Evolutionary conservation across 2,113 vertebrate genomes (phyloP).

Genomic region (Myrmecophaga tridactyla): DNA sequence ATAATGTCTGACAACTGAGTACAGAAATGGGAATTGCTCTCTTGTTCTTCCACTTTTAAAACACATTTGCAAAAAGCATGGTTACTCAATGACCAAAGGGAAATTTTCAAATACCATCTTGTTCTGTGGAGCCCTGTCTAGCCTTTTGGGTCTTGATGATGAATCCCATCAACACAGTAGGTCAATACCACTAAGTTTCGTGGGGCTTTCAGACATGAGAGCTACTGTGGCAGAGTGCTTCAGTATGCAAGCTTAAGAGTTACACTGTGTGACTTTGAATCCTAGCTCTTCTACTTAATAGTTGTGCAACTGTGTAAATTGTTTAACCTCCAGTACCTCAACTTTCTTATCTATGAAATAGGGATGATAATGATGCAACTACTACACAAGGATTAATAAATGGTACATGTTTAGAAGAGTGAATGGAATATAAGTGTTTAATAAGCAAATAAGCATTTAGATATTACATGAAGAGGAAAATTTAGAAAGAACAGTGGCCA

Average conservation of each 20-base stretch:
- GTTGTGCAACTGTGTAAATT: neutral
- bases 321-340: neutral
- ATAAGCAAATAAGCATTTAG: neutral
- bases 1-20: neutral
- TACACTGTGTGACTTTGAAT: neutral
- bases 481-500: neutral
- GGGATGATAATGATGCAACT: neutral
- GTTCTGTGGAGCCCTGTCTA: neutral
- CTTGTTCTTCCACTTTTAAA: neutral
- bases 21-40: neutral
- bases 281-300: neutral
- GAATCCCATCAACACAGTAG: neutral
- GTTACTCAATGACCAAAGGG: neutral
- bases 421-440: neutral
- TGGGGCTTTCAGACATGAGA: neutral
- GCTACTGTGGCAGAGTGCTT: neutral
- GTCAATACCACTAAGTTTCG: neutral
- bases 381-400: neutral
- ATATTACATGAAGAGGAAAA: neutral
- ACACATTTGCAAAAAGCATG: neutral
- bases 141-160: neutral
- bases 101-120: neutral
- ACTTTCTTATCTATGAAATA: neutral
- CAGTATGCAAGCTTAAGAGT: neutral
- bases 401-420: neutral